These are phyloP conservation scores for Melanotaenia duboulayi DNA, from an alignment of 2,113 vertebrate species.

Conservation along the genomic window DNA sequence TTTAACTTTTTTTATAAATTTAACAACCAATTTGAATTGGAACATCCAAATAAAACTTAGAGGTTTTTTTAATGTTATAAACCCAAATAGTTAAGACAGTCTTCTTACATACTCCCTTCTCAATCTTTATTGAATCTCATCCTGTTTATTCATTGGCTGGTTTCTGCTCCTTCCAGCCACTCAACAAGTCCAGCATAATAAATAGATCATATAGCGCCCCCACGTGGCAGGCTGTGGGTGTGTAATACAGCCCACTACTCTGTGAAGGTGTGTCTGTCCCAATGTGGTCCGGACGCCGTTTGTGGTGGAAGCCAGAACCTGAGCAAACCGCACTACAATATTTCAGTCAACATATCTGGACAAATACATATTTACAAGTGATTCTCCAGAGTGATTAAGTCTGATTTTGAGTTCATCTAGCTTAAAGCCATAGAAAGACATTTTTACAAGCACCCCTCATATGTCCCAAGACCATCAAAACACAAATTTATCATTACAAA, in stretches of 20 bases:
- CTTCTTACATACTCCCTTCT: constrained; percentile 13
- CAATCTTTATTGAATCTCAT: constrained; percentile 69
- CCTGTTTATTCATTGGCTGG: constrained; percentile 43
- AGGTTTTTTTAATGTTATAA: background rate
- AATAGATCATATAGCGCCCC: constrained; percentile 46
- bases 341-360: constrained; percentile 52
- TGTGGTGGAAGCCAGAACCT: constrained; percentile 53
- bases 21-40: too few species aligned
- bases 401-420: constrained; percentile 9
- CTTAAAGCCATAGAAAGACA: constrained; percentile 35
- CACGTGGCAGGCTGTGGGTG: constrained; percentile 36
- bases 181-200: constrained; percentile 37
- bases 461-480: constrained; percentile 38
- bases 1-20: background rate
- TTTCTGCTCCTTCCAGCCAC: constrained; percentile 34
- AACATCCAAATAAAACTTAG: background rate
- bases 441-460: constrained; percentile 2
- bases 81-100: constrained; percentile 27
- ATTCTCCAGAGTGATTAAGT: constrained; percentile 20
- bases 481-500: constrained; percentile 45
- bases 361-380: constrained; percentile 69
- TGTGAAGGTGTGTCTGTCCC: constrained; percentile 44
- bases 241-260: background rate
- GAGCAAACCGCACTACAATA: constrained; percentile 57
- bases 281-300: constrained; percentile 44